These are phyloP conservation scores for Morone chrysops DNA, from an alignment of 2,113 vertebrate species.

Conservation along the genomic window DNA sequence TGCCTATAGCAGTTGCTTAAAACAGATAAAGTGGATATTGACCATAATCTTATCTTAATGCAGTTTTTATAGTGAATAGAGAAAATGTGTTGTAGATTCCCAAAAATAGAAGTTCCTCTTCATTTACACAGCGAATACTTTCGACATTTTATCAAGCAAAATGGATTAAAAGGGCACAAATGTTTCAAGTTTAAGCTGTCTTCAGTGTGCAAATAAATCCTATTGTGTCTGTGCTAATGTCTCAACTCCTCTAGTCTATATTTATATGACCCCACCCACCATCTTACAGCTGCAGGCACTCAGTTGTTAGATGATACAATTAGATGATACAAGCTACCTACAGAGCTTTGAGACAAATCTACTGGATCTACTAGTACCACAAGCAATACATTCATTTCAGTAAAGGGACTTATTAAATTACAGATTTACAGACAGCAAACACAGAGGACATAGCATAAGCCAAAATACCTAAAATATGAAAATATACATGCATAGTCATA, in stretches of 20 bases:
- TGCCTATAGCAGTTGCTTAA: constrained; percentile 18
- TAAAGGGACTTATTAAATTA: neutral
- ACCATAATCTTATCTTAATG: constrained; percentile 15
- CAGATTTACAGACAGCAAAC: neutral
- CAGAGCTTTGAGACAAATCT: constrained; percentile 20
- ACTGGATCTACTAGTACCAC: neutral
- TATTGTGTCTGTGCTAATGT: neutral
- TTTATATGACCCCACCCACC: constrained; percentile 39
- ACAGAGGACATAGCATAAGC: neutral
- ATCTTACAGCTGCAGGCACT: constrained; percentile 46
- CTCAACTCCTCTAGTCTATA: neutral
- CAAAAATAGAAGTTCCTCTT: neutral
- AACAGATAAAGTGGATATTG: constrained; percentile 47
- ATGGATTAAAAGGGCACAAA: constrained; percentile 18
- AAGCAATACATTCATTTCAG: neutral
- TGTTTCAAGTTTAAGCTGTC: neutral
- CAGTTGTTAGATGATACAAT: constrained; percentile 47
- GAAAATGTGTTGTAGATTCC: constrained; percentile 3
- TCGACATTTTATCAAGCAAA: constrained; percentile 13
- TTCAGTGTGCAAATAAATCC: neutral
- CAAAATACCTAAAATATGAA: neutral
- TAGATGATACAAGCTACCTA: constrained; percentile 31
- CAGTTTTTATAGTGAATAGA: neutral
- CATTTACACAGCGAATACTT: neutral
- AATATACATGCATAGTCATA: neutral